Conservation (phyloP, 2,888 invertebrate species). For the Anthrax anthrax region DNA sequence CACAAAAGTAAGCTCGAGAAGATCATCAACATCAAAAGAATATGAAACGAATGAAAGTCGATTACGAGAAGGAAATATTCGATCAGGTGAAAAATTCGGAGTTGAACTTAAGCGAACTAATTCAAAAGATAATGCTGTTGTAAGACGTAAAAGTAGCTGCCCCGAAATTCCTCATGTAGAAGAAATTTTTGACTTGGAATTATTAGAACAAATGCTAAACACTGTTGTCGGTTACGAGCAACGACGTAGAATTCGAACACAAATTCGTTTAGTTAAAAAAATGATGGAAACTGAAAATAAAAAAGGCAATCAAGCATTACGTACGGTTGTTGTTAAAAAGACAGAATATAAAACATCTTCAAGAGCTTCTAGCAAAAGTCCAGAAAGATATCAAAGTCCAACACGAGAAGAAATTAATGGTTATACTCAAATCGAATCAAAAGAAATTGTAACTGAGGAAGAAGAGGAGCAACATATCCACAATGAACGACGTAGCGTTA, state of each 20-base stretch:
- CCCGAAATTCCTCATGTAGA: slow-evolving; percentile 45
- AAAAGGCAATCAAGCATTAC: slow-evolving; percentile 10
- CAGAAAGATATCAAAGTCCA: slow-evolving; percentile 1
- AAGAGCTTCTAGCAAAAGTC: slow-evolving; percentile 1
- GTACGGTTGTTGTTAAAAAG: not conserved
- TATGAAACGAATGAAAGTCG: not conserved
- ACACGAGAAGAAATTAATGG: slow-evolving; percentile 8
- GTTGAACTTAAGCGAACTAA: slow-evolving; percentile 48
- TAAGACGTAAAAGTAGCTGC: slow-evolving; percentile 36
- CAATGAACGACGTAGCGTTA: slow-evolving; percentile 23
- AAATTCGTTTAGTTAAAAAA: slow-evolving; percentile 58
- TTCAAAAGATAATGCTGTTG: slow-evolving; percentile 36
- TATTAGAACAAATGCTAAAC: slow-evolving; percentile 60
- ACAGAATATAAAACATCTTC: slow-evolving; percentile 9
- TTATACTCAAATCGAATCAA: slow-evolving; percentile 13
- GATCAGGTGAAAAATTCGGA: slow-evolving; percentile 50
- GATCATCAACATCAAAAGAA: not conserved
- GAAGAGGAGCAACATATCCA: slow-evolving; percentile 8
- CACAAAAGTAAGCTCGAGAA: slow-evolving; percentile 18
- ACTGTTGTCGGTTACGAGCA: slow-evolving; percentile 64
- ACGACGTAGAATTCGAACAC: slow-evolving; percentile 58
- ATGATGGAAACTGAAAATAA: slow-evolving; percentile 34
- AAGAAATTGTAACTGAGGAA: slow-evolving; percentile 11
- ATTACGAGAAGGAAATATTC: slow-evolving; percentile 25
- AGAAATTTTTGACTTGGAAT: slow-evolving; percentile 54